phyloP scores from a whole-genome alignment of 2,888 invertebrate genomes.

The Ophion ventricosus region DNA sequence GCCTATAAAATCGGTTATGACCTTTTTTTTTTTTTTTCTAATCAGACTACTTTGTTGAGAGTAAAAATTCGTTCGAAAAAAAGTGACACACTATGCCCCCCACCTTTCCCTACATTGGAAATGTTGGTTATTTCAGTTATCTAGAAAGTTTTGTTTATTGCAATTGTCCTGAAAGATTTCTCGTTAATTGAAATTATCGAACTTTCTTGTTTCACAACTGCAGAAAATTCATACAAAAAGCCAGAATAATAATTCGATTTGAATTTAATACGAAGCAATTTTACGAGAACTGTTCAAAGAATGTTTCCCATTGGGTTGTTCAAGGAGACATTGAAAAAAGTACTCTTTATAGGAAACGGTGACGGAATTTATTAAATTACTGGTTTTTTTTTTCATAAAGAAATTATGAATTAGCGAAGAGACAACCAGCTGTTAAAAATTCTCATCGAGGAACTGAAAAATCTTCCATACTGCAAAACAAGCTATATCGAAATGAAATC shows the following conservation, averaged over 20 bases:
- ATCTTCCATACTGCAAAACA: not conserved
- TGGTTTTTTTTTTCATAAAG: not conserved
- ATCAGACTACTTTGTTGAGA: too few species aligned
- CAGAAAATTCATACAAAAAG: not conserved
- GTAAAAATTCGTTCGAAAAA: too few species aligned
- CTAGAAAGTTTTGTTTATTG: too few species aligned
- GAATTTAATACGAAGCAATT: not conserved
- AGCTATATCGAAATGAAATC: not conserved
- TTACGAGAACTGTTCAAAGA: not conserved
- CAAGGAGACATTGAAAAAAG: not conserved
- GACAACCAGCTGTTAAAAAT: not conserved
- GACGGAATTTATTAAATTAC: not conserved
- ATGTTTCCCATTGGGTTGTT: not conserved
- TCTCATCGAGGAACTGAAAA: not conserved
- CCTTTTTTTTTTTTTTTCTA: too few species aligned
- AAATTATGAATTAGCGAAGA: not conserved
- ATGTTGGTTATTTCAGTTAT: too few species aligned
- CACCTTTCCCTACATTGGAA: too few species aligned
- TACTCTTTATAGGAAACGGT: not conserved
- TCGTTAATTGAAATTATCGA: too few species aligned
- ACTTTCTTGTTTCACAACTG: not conserved
- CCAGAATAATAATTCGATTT: not conserved
- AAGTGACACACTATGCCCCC: too few species aligned
- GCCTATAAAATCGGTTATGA: too few species aligned
- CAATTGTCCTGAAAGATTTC: too few species aligned